Conservation (phyloP, 2,113 vertebrate genomes). For the Campylorhamphus procurvoides region DNA sequence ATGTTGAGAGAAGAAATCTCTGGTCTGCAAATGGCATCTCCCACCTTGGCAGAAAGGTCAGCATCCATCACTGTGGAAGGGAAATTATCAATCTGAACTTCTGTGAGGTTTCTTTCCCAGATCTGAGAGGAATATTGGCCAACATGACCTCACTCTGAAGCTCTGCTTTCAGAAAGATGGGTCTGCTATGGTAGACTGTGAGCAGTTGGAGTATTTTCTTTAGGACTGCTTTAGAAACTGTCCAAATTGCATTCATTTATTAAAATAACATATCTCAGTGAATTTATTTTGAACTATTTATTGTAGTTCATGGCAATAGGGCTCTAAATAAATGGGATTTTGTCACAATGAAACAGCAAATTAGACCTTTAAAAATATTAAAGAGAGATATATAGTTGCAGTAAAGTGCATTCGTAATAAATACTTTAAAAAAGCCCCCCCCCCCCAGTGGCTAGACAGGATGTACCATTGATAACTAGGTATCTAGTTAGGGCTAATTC, state of each 20-base stretch:
- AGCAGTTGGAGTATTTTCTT: background rate
- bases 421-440: background rate
- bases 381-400: background rate
- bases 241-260: background rate
- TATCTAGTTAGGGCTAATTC: slow-evolving; percentile 19
- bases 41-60: background rate
- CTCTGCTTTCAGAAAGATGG: background rate
- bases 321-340: background rate
- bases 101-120: background rate
- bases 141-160: background rate
- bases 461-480: background rate
- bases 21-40: background rate
- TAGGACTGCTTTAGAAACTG: background rate
- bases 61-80: background rate
- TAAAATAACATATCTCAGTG: background rate
- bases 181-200: background rate
- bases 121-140: background rate
- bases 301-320: background rate
- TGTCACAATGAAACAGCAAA: background rate
- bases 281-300: background rate
- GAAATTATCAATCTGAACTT: background rate
- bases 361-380: background rate
- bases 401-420: background rate
- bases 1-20: background rate
- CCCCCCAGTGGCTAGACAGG: background rate